Evolutionary conservation across 2,113 vertebrate genomes (phyloP), one percentile per base, ranked within the genome.

Genomic region (Chionomys nivalis): DNA sequence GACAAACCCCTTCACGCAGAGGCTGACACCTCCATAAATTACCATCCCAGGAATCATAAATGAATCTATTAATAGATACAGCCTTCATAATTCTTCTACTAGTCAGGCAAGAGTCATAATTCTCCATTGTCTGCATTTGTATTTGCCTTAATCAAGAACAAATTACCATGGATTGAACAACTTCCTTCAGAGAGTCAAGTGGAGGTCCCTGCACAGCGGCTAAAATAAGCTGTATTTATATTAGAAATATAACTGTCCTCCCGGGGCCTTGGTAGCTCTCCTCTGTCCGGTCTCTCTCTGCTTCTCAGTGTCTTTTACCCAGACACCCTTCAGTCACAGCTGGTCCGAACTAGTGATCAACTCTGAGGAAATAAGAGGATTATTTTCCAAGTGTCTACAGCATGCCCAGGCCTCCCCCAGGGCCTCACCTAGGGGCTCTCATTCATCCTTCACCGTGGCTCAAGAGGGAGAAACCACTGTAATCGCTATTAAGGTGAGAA

Each of bases 1-100:
- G 49, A 70, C 72, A 89, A 95, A 49, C 7, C 70, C 47, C 82
- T 63, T 93, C 79, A 79, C 16, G 88, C 66, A 92, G 77, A 82
- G 47, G 47, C 49, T 83, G 44, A 36, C 73, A 75, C 78, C 26
- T 42, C 49, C 72, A 93, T 68, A 55, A 95, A 95, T 88, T 63
- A 72, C 36, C 33, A 87, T 19, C 33, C 3, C 2, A 94, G 63
- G 14, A 55, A 91, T 89, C 82, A 83, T 65, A 91, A 78, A 81
- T 52, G 52, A 49, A 96, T 33, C 52, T 70, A 65, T 58, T 75
- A 87, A 66, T 47, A 92, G 61, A 85, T 10, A 76, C 14, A 93
- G 44, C 47, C 44, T 70, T 89, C 73, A 86, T 44, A 33, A 82
- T 1, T 44, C 77, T 94, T 77, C 72, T 26, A 52, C 61, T 65